Base-by-base conservation (phyloP, 53 echinoderm and acorn worm genomes). In the Patiria pectinifera region DNA sequence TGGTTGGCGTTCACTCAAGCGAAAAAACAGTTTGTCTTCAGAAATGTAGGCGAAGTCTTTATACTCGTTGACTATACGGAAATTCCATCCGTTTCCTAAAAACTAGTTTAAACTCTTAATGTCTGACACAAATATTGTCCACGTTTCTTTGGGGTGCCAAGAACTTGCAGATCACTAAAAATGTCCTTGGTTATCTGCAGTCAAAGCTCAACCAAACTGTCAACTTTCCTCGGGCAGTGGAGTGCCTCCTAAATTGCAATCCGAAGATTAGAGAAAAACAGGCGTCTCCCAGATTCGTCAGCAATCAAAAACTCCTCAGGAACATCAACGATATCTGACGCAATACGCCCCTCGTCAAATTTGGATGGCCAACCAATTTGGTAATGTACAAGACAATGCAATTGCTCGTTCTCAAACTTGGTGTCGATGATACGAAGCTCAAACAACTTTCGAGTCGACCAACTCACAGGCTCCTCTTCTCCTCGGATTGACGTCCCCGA, bases 221-320 rank as follows among this genome's bases (percentile, higher is more conserved):
- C 93, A 22, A 90, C 90, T 71, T 96, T 92, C 53, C 94, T 89
- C 78, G 92, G 92, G 80, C 96, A 88, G 69, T 93, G 96, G 45
- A 94, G 86, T 74, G 94, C 89, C 85, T 96, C 94, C 78, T 96
- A 92, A 47, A 94, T 85, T n/a, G 92, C 59, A 78, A 92, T 80
- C 70, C 92, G 83, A 23, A 91, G 62, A 76, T 92, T 79, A 66
- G 59, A 66, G 71, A 89, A 79, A 92, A 95, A 94, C 59, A 85
- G 58, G 45, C 89, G 8, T 76, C 59, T 74, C n/a, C 83, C 60
- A 62, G 46, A 69, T 72, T 82, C 86, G 53, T 26, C 69, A 18
- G 77, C 85, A 35, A 24, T 49, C 59, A 84, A 10, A 91, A 83
- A 91, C 48, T 83, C 91, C 72, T 82, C 83, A 35, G 91, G 91